Evolutionary conservation across 2,888 invertebrate genomes (phyloP), one percentile per base, ranked within the genome.

Genomic region (Drosophila austrosaltans): DNA sequence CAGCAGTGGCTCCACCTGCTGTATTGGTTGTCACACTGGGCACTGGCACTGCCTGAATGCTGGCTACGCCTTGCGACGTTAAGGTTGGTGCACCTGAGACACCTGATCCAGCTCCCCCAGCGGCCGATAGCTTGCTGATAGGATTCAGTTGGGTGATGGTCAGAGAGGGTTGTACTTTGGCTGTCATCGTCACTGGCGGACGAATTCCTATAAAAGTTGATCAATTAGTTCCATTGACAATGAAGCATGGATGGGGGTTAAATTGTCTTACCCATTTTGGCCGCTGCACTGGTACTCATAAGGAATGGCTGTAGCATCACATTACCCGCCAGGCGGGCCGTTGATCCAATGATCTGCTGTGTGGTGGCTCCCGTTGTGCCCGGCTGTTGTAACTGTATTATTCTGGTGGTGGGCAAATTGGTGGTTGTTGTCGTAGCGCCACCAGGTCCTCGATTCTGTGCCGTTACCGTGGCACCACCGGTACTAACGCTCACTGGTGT

Each of bases 251-350:
- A 16, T 16, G 16, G 16, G 16, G 16, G 16, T 16, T 16, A 16
- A 16, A 20, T 22, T 5, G 28, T 54, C 89, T 80, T 74, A 92
- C 92, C 92, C 68, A 92, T 90, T 76, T 92, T 92, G 4, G 83
- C 85, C 2, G 79, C 82, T 5, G 79, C 79, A 1, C 90, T 79
- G 10, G 92, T 84, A 76, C 92, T 92, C 69, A 93, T 91, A 20
- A 92, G 90, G 40, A 93, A 91, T 2, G 93, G 93, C 66, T 92
- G 92, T 16, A 92, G 63, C 92, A 93, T 92, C 3, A 92, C 87
- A 79, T 92, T 92, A 8, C 90, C 91, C 0, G 91, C 79, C 25
- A 92, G 80, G 1, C 92, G 91, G 0, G 91, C 89, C 1, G 90
- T 82, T 0, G 91, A 79, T 0, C 92, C 91, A 8, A 92, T 90